phyloP scores from a whole-genome alignment of 2,888 invertebrate genomes.

The Ditula angustiorana region DNA sequence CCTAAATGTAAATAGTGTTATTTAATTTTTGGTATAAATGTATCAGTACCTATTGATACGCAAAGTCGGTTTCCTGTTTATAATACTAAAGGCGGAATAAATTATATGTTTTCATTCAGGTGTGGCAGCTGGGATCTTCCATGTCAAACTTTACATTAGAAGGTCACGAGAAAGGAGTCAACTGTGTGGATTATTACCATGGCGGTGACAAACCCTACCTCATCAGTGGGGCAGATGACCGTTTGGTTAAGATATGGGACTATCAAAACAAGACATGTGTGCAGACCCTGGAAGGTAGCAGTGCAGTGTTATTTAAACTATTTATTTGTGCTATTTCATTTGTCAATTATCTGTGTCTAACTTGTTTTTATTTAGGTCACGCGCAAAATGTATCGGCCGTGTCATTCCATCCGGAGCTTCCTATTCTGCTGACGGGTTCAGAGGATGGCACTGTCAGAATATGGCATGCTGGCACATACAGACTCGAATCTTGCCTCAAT shows the following conservation, averaged over 20 bases:
- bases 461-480: conserved; percentile 99
- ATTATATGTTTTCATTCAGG: conserved; percentile 69
- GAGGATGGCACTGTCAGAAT: conserved; percentile 99
- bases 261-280: conserved; percentile 99
- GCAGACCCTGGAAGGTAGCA: conserved; percentile 94
- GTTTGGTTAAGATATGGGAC: conserved; percentile 99
- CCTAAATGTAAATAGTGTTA: no score
- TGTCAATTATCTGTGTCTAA: background rate
- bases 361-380: conserved; percentile 87
- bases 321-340: background rate
- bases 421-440: conserved; percentile 98
- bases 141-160: conserved; percentile 99
- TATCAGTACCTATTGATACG: no score
- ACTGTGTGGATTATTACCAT: conserved; percentile 99
- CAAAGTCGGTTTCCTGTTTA: background rate
- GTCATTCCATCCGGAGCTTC: conserved; percentile 98
- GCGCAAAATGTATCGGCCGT: conserved; percentile 98
- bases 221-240: conserved; percentile 99
- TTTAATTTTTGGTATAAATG: no score
- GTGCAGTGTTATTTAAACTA: conserved; percentile 12
- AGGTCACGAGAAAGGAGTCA: conserved; percentile 99
- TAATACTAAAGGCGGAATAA: background rate
- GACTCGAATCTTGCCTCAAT: conserved; percentile 97
- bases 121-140: conserved; percentile 99
- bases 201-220: conserved; percentile 99